Evolutionary conservation across 2,113 vertebrate genomes (phyloP).

Genomic region (Puffinus mauretanicus): DNA sequence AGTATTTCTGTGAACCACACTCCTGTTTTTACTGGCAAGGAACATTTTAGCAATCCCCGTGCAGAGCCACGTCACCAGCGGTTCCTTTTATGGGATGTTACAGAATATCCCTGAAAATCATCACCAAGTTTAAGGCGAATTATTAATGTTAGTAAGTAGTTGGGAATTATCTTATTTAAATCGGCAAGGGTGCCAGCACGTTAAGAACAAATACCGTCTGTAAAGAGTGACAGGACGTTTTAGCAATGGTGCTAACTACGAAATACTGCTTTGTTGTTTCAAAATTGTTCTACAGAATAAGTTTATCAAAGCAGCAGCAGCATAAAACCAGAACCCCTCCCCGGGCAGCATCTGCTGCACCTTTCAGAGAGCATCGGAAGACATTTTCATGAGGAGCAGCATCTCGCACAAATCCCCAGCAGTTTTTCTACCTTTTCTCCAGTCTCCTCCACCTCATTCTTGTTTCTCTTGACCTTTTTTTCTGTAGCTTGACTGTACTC

Average conservation of each 20-base stretch:
- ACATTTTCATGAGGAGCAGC: neutral
- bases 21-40: neutral
- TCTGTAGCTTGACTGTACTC: conserved; percentile 26
- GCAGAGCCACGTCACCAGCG: neutral
- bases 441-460: conserved; percentile 19
- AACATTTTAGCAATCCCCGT: rapidly evolving
- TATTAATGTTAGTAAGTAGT: neutral
- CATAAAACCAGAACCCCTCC: neutral
- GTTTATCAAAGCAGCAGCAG: neutral
- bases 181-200: neutral
- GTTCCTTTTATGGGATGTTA: neutral
- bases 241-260: neutral
- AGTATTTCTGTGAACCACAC: too few species aligned
- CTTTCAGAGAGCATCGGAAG: neutral
- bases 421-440: conserved; percentile 51
- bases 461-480: conserved; percentile 33
- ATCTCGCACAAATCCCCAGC: neutral
- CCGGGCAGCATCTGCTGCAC: neutral
- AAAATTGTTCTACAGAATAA: neutral
- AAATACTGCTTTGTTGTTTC: neutral
- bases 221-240: too few species aligned
- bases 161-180: neutral
- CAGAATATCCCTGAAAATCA: neutral
- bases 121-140: neutral
- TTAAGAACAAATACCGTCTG: neutral